Conservation (phyloP, 2,113 vertebrate species). For the Emydura subglobosa region DNA sequence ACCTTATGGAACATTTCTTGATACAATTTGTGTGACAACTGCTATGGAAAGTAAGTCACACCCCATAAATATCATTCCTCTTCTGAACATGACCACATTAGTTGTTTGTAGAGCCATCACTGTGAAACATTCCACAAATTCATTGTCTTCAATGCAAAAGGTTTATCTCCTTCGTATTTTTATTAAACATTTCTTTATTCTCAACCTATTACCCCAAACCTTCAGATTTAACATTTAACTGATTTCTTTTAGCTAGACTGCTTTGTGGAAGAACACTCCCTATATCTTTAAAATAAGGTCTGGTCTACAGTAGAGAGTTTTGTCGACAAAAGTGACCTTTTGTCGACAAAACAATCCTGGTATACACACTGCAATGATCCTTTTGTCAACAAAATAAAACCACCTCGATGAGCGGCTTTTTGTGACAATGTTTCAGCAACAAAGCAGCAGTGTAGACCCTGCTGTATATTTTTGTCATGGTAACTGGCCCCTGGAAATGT, state of each 20-base stretch:
- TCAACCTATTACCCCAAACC: background rate
- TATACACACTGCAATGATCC: no score
- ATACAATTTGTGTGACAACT: background rate
- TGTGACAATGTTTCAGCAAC: no score
- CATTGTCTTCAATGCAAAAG: background rate
- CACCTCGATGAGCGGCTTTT: no score
- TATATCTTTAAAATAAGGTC: background rate
- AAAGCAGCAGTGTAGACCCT: no score
- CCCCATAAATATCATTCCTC: background rate
- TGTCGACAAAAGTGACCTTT: no score
- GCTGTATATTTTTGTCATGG: no score
- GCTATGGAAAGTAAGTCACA: background rate
- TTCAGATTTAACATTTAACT: background rate
- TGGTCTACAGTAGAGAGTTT: no score
- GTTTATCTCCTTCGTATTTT: accelerated
- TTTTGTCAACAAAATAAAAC: no score
- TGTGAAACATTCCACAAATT: background rate
- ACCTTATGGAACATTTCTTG: background rate
- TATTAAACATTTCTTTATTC: background rate
- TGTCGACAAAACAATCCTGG: no score
- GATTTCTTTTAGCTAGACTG: background rate
- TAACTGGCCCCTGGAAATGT: no score
- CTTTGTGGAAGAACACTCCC: accelerated
- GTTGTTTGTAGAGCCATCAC: background rate
- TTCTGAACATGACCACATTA: background rate